Percentiles rank a stretch among this genome's conserved stretches.
Evolutionary conservation across 2,113 vertebrate genomes (phyloP).

Genomic region (Oryzias celebensis): DNA sequence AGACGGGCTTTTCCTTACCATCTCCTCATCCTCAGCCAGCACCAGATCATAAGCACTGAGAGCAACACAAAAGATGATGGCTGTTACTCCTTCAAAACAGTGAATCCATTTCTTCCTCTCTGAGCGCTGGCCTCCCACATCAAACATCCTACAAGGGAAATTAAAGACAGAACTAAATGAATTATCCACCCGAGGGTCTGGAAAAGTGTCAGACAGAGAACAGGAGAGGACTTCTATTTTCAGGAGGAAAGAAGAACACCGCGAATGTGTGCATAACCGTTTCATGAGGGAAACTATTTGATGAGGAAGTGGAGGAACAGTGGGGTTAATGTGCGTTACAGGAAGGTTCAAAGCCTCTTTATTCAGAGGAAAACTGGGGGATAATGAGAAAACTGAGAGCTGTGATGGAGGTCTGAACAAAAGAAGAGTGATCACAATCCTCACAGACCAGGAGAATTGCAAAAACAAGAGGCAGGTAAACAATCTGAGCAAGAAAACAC

Average conservation of each 20-base stretch:
- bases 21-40: slow-evolving; percentile 97
- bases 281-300: slow-evolving; percentile 50
- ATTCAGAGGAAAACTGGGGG: slow-evolving; percentile 8
- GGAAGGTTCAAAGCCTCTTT: background rate
- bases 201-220: background rate
- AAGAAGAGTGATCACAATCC: background rate
- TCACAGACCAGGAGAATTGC: background rate
- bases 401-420: slow-evolving; percentile 16
- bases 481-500: background rate
- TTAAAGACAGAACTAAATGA: slow-evolving; percentile 28
- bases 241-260: slow-evolving; percentile 1
- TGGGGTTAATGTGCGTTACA: slow-evolving; percentile 1
- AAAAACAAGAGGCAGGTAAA: background rate
- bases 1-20: slow-evolving; percentile 80
- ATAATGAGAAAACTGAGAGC: slow-evolving; percentile 10
- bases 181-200: background rate
- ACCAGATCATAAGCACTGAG: slow-evolving; percentile 97
- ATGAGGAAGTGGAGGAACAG: slow-evolving; percentile 10
- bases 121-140: slow-evolving; percentile 90
- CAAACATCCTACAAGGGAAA: slow-evolving; percentile 87
- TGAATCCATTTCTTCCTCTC: slow-evolving; percentile 97
- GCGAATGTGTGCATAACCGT: slow-evolving; percentile 31
- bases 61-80: slow-evolving; percentile 98
- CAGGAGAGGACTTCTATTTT: background rate
- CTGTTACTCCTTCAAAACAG: slow-evolving; percentile 97